Conservation (phyloP, 2,888 invertebrate genomes). For the Archips crataeganus region DNA sequence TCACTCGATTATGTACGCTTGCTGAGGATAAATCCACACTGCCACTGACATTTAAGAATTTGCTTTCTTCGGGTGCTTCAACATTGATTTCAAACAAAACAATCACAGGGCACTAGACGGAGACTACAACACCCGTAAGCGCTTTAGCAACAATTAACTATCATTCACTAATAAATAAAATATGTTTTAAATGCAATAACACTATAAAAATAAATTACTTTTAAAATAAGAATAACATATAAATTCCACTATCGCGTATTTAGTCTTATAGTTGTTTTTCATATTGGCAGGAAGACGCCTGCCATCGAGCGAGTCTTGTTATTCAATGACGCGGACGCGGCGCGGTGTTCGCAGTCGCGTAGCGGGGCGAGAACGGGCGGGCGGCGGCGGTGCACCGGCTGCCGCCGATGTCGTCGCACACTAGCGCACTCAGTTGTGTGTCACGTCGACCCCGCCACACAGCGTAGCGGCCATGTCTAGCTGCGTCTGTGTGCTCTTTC, state of each 20-base stretch:
- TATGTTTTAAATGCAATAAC: constrained; percentile 76
- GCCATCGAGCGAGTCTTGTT: constrained; percentile 85
- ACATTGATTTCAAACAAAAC: constrained; percentile 73
- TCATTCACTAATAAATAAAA: constrained; percentile 84
- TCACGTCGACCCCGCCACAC: constrained; percentile 66
- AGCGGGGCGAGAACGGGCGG: constrained; percentile 77
- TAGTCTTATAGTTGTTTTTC: constrained; percentile 80
- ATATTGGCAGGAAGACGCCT: constrained; percentile 84
- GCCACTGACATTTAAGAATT: constrained; percentile 70
- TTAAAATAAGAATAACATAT: constrained; percentile 78
- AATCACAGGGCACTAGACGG: constrained; percentile 80
- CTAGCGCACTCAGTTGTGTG: constrained; percentile 58
- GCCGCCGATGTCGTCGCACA: constrained; percentile 82
- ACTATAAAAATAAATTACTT: constrained; percentile 84
- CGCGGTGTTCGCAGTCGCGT: constrained; percentile 82
- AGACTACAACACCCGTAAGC: constrained; percentile 72
- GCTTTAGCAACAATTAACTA: constrained; percentile 81
- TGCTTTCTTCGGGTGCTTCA: constrained; percentile 64
- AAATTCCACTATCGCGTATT: constrained; percentile 83
- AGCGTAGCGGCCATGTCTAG: constrained; percentile 72
- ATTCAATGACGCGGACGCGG: constrained; percentile 84
- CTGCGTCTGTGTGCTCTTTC: constrained; percentile 76
- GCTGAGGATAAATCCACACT: constrained; percentile 70
- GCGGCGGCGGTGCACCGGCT: constrained; percentile 78
- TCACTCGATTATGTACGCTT: constrained; percentile 63